Base-by-base conservation (phyloP, 2,888 invertebrate species). In the Hydropsyche betteni region DNA sequence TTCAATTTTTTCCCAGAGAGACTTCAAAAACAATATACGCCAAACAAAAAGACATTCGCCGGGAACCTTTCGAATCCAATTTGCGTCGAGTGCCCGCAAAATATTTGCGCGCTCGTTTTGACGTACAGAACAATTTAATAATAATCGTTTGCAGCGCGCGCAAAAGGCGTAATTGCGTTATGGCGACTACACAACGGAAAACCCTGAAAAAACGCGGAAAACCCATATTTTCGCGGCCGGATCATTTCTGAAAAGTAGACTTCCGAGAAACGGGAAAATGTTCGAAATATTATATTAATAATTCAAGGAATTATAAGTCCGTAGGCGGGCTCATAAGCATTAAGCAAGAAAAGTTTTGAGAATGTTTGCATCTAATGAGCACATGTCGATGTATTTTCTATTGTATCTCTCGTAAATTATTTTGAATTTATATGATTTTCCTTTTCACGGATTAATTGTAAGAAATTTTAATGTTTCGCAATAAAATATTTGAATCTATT, bases 101-200 rank as follows among this genome's bases (percentile, higher is more conserved):
- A 70, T 52, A 33, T 70, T 70, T 70, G 55, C 53, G 34, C 53
- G 70, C 24, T 69, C 44, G 69, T 69, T 69, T 69, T 69, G 69
- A 69, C 44, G 69, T 61, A 68, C 14, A 68, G 52, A 36, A 70
- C 69, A 75, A 75, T 75, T 75, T 69, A 75, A 75, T 69, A 75
- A 75, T 75, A 75, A 75, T 75, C 75, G 75, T 55, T 38, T 58
- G 70, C 70, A 70, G 69, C 75, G 75, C 53, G 38, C 69, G 70
- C 70, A 70, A 75, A 58, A 69, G 75, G 50, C 55, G 61, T 75
- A 75, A 75, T 75, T 75, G 61, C 70, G 50, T 75, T 70, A 14
- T 8, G 7, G 6, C 53, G 53, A 12, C 51, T 52, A 8, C 24
- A 24, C 58, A 14, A 24, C 8, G 8, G 58, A 58, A 58, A 14